phyloP scores from a whole-genome alignment of 2,797 vertebrate genomes.

The Oryzias sinensis region DNA sequence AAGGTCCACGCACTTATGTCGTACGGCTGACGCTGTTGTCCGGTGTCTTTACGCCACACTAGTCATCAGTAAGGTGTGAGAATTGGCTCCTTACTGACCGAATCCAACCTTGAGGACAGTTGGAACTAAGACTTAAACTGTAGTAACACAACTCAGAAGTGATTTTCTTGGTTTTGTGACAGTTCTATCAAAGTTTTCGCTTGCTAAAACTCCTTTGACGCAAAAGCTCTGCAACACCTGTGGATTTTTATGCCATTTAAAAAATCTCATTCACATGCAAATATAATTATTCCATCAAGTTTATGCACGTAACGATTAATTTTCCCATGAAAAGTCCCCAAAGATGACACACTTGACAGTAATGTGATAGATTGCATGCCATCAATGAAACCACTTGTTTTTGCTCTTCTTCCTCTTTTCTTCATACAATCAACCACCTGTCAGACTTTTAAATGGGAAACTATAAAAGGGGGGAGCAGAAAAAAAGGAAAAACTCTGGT shows the following conservation, averaged over 20 bases:
- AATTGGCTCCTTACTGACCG: too few species aligned
- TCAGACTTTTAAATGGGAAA: conserved; percentile 25
- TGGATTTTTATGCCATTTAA: conserved; percentile 2
- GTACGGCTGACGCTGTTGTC: too few species aligned
- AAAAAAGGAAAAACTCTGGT: conserved; percentile 9
- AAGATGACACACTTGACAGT: conserved; percentile 24
- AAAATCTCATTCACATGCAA: conserved; percentile 23
- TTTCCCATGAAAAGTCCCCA: conserved; percentile 4
- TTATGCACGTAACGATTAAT: conserved; percentile 28
- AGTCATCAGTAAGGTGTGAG: too few species aligned
- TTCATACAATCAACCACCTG: conserved; percentile 43
- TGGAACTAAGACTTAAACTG: too few species aligned
- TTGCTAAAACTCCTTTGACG: too few species aligned
- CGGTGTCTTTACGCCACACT: too few species aligned
- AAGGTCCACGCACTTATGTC: too few species aligned
- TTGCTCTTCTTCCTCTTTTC: conserved; percentile 27
- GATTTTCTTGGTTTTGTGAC: too few species aligned
- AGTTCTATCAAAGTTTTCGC: too few species aligned
- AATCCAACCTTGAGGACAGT: too few species aligned
- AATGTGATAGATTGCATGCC: conserved; percentile 29
- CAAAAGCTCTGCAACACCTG: conserved; percentile 12
- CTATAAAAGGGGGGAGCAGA: conserved; percentile 18
- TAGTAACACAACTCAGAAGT: too few species aligned
- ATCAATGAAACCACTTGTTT: conserved; percentile 35
- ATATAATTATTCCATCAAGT: conserved; percentile 12